Percentiles rank a stretch among this genome's conserved stretches.
Evolutionary conservation across 1,140 invertebrate species (phyloP).

Genomic region (Bombus difficillimus): DNA sequence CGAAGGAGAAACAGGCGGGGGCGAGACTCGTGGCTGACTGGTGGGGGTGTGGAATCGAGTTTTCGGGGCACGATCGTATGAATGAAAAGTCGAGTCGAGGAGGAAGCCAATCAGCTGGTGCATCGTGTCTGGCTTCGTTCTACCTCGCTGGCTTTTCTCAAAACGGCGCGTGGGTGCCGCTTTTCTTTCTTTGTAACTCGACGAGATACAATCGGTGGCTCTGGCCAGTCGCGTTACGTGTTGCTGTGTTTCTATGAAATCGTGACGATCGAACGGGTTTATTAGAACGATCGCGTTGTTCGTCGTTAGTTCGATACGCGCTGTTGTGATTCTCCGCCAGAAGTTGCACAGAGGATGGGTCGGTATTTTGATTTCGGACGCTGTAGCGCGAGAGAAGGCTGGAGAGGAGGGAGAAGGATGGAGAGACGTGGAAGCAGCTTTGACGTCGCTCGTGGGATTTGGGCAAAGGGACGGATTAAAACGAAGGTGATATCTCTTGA

Average conservation of each 20-base stretch:
- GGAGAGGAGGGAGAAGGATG: too few species aligned
- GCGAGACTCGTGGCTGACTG: not conserved
- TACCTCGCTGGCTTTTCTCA: slow-evolving; percentile 33
- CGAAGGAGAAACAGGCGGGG: slow-evolving; percentile 14
- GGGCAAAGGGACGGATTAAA: not conserved
- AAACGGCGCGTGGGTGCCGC: slow-evolving; percentile 28
- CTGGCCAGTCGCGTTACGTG: slow-evolving; percentile 3
- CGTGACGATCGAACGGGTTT: slow-evolving; percentile 5
- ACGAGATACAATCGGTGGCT: slow-evolving; percentile 26
- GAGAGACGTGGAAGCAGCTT: not conserved
- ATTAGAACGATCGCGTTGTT: not conserved
- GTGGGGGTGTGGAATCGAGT: not conserved
- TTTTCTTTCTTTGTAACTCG: slow-evolving; percentile 27
- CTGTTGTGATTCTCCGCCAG: not conserved
- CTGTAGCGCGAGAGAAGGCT: not conserved
- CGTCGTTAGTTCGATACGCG: not conserved
- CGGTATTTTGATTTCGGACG: not conserved
- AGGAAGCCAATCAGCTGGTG: slow-evolving; percentile 31
- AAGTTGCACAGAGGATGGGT: too few species aligned
- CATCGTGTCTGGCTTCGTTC: slow-evolving; percentile 41
- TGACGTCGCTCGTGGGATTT: not conserved
- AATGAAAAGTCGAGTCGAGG: slow-evolving; percentile 49
- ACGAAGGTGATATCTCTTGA: not conserved
- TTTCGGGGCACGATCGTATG: slow-evolving; percentile 29
- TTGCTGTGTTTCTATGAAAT: slow-evolving; percentile 32